Evolutionary conservation across 2,888 invertebrate species (phyloP).

Genomic region (Oscheius onirici): DNA sequence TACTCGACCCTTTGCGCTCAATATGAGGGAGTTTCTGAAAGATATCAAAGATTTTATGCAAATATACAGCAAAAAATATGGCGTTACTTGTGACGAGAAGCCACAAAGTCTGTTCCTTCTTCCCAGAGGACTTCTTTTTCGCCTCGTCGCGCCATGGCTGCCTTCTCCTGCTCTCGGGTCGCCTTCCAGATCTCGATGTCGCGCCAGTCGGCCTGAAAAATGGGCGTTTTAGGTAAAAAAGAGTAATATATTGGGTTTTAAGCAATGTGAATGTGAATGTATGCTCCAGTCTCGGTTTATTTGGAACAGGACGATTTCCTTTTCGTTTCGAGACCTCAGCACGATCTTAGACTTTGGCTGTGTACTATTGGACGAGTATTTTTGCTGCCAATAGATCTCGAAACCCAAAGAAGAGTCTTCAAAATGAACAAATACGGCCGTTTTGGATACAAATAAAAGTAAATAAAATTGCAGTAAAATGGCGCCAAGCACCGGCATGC

Average conservation of each 20-base stretch:
- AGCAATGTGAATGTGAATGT: not conserved
- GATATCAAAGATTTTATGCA: not conserved
- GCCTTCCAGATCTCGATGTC: slow-evolving; percentile 69
- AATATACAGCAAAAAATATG: slow-evolving; percentile 5
- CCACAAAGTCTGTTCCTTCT: slow-evolving; percentile 65
- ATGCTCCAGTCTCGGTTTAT: not conserved
- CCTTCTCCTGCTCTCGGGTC: slow-evolving; percentile 64
- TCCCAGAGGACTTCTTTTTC: slow-evolving; percentile 64
- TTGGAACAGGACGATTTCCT: no score
- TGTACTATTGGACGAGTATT: no score
- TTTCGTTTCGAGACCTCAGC: no score
- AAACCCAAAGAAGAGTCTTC: no score
- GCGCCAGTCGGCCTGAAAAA: slow-evolving; percentile 63
- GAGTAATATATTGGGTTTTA: not conserved
- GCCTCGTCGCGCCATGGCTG: slow-evolving; percentile 56
- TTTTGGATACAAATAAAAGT: no score
- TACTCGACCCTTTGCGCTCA: not conserved
- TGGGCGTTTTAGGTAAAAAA: not conserved
- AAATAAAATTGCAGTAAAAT: no score
- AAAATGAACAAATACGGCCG: no score
- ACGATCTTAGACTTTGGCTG: no score
- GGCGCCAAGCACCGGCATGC: no score
- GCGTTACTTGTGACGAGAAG: slow-evolving; percentile 49
- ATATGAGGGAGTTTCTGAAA: not conserved
- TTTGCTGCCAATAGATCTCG: no score